Base-by-base conservation (phyloP, 2,113 vertebrate genomes). In the Leptocoma aspasia region DNA sequence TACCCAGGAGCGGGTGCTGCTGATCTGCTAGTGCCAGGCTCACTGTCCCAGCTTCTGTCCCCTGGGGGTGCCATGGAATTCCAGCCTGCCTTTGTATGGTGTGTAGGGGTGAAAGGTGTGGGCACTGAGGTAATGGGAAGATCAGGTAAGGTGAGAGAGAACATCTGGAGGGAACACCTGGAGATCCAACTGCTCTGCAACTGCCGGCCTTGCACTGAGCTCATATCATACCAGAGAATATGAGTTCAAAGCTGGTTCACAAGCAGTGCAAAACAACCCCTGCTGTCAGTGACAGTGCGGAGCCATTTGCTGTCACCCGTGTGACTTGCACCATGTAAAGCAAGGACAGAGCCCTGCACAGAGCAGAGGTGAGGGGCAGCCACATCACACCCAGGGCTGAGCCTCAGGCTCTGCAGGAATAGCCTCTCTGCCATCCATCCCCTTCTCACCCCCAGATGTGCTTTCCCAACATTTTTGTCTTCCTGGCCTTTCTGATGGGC, bases 321-420 rank as follows among this genome's bases (percentile, higher is more conserved):
- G 23, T 3, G 45, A 11, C 26, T 13, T 52, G n/a, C 35, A 76
- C 8, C 41, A 5, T 0, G 3, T 7, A 12, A 37, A 65, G 33
- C 49, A 54, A 78, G 82, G 80, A 59, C 47, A 16, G 2, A 31
- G 79, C 37, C 33, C 35, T 47, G 61, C 49, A 15, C 52, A 47
- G 77, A 59, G 37, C 69, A 45, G 35, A 60, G 44, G 5, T 1
- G 8, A 82, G 19, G 39, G 39, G 39, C 39, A 39, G 35, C 28
- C 61, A 9, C 27, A 27, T 5, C 27, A 3, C 15, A 41, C 0
- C 23, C 15, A n/a, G 82, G 33, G 44, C 18, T 8, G 33, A 82
- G 56, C 61, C 65, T 26, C 72, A n/a, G 56, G n/a, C 53, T 16
- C 52, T 3, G 39, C 41, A 60, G 56, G 60, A 82, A 2, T 42